Base-by-base conservation (phyloP, 2,888 invertebrate genomes). In the Calameuta filiformis region DNA sequence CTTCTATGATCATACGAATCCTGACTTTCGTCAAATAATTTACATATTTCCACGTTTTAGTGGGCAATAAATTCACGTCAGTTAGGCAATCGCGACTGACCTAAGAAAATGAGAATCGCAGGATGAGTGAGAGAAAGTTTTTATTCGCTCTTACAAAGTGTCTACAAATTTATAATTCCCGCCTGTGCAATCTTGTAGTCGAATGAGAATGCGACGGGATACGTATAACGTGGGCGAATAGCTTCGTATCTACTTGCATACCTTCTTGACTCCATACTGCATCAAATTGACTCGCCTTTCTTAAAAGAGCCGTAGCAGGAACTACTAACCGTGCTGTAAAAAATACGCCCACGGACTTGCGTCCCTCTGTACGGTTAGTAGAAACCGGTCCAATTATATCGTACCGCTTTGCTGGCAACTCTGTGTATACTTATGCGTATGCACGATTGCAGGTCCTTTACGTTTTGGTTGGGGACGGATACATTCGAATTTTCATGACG, bases 11-110 rank as follows among this genome's bases (percentile, higher is more conserved):
- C 86, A 83, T 85, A 85, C 83, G 87, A 86, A 89, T 88, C 87
- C 88, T 88, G 88, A 90, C 88, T 87, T 90, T 87, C 88, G 89
- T 87, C 86, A 89, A 88, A 86, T 87, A 86, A 90, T 90, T 88
- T 88, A 86, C 89, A 89, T 89, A 89, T 88, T 88, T 89, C 85
- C 86, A 85, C 86, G 85, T 88, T 90, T 90, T 88, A 89, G 85
- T 88, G 86, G 86, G 83, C 85, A 88, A 88, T 90, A 90, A 89
- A 90, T 90, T 88, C 84, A 85, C 85, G 85, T 84, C 87, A 87
- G 87, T 90, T 87, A 85, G 88, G 88, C 87, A 90, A 90, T 91
- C 74, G 74, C 74, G 35, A 34, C 6, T n/a, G n/a, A 34, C 34
- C 31, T 23, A n/a, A 40, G 35, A 33, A 12, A 23, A 23, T 34